Percentiles rank a stretch among this genome's conserved stretches.
These are phyloP conservation scores for Rhingia campestris DNA, from an alignment of 2,888 invertebrate genomes.

Conservation along the genomic window DNA sequence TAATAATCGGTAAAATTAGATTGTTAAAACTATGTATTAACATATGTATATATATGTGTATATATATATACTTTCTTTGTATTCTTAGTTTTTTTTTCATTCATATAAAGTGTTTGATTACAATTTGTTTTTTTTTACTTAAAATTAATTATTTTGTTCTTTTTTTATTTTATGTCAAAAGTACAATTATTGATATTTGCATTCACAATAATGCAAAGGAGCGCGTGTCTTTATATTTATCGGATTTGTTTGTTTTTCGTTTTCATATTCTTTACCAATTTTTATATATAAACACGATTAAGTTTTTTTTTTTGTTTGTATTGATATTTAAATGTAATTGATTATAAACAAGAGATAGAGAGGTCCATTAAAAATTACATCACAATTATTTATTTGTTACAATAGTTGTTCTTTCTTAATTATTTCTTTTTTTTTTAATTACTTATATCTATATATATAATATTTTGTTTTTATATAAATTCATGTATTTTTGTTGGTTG, in stretches of 20 bases:
- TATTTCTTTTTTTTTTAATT: constrained; percentile 25
- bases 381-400: constrained; percentile 75
- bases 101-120: constrained; percentile 73
- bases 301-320: constrained; percentile 56
- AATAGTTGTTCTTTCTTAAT: constrained; percentile 71
- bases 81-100: constrained; percentile 49
- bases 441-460: constrained; percentile 58
- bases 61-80: constrained; percentile 63
- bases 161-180: constrained; percentile 66
- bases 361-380: constrained; percentile 75
- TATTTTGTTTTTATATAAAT: constrained; percentile 48
- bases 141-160: constrained; percentile 60
- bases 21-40: constrained; percentile 60
- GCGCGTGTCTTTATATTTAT: constrained; percentile 72
- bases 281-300: constrained; percentile 70
- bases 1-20: constrained; percentile 53
- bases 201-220: constrained; percentile 75
- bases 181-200: constrained; percentile 74
- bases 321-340: constrained; percentile 73
- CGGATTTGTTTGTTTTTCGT: constrained; percentile 53
- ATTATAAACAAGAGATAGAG: constrained; percentile 75
- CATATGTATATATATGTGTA: constrained; percentile 56
- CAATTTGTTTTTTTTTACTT: constrained; percentile 52
- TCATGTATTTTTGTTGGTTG: constrained; percentile 61
- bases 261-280: constrained; percentile 64